These are phyloP conservation scores for Drosophila anomalata DNA, from an alignment of 2,888 invertebrate species.

Conservation along the genomic window DNA sequence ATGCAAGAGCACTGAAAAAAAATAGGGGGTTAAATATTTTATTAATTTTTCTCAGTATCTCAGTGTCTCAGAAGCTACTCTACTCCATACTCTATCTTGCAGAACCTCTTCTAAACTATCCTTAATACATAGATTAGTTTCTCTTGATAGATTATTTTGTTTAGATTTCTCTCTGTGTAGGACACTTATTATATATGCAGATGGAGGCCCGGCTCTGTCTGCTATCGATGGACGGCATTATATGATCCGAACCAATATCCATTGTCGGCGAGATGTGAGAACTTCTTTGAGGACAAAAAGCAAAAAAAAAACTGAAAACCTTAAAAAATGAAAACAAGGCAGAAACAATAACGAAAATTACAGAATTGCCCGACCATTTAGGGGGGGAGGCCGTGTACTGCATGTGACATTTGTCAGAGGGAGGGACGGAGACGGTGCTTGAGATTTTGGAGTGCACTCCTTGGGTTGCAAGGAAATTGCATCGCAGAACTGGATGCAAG, in stretches of 20 bases:
- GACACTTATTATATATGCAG: conserved; percentile 38
- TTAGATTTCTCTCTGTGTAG: conserved; percentile 5
- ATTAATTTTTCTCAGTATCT: too few relatives aligned
- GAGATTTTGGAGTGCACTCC: conserved; percentile 26
- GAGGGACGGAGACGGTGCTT: conserved; percentile 7
- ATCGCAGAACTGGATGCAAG: not conserved
- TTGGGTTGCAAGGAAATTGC: conserved; percentile 25
- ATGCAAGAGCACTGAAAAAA: conserved; percentile 18
- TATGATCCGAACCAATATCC: conserved; percentile 27
- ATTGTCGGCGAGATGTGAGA: conserved; percentile 74
- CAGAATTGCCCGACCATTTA: conserved; percentile 71
- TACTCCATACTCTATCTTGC: too few relatives aligned
- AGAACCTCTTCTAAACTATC: too few relatives aligned
- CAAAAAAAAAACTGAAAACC: not conserved
- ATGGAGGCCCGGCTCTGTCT: conserved; percentile 40
- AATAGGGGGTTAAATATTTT: not conserved
- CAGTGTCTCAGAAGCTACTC: too few relatives aligned
- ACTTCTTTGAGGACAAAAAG: conserved; percentile 20
- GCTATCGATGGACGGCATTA: conserved; percentile 41
- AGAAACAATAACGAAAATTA: conserved; percentile 63
- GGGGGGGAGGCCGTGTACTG: conserved; percentile 39
- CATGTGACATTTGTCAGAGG: conserved; percentile 38
- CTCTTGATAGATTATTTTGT: too few relatives aligned
- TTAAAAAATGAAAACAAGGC: conserved; percentile 24
- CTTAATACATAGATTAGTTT: too few relatives aligned